phyloP scores from a whole-genome alignment of 2,888 invertebrate species.

The Prosopocoilus inquinatus region DNA sequence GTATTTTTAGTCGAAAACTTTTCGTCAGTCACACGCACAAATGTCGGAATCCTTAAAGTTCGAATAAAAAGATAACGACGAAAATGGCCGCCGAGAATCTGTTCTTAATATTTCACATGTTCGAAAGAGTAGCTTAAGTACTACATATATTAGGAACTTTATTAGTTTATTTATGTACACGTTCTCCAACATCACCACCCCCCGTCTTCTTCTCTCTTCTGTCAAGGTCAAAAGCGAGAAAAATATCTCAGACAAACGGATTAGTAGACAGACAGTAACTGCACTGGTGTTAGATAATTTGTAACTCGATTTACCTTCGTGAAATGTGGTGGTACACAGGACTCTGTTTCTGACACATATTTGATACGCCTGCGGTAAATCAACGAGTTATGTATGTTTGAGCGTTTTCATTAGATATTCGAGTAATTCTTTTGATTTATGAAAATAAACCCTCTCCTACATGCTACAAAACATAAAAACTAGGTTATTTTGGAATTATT shows the following conservation, averaged over 20 bases:
- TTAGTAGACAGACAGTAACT: not conserved
- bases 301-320: constrained; percentile 19
- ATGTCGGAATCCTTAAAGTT: too few species aligned
- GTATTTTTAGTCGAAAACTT: too few species aligned
- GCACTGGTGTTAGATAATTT: constrained; percentile 14
- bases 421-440: too few species aligned
- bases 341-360: constrained; percentile 1
- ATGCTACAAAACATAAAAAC: too few species aligned
- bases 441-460: too few species aligned
- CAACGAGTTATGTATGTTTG: constrained; percentile 3
- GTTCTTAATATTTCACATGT: constrained; percentile 10
- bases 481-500: too few species aligned
- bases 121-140: not conserved
- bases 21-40: too few species aligned
- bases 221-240: too few species aligned
- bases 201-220: too few species aligned
- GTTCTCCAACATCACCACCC: not conserved
- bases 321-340: constrained; percentile 4
- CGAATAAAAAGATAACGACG: too few species aligned
- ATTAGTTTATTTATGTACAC: constrained; percentile 15
- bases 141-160: constrained; percentile 14
- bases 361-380: constrained; percentile 11
- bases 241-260: constrained; percentile 1
- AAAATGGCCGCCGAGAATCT: not conserved
- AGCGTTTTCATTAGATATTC: too few species aligned